These are phyloP conservation scores for Oreochromis tanganicae DNA, from an alignment of 2,113 vertebrate species.

Conservation along the genomic window DNA sequence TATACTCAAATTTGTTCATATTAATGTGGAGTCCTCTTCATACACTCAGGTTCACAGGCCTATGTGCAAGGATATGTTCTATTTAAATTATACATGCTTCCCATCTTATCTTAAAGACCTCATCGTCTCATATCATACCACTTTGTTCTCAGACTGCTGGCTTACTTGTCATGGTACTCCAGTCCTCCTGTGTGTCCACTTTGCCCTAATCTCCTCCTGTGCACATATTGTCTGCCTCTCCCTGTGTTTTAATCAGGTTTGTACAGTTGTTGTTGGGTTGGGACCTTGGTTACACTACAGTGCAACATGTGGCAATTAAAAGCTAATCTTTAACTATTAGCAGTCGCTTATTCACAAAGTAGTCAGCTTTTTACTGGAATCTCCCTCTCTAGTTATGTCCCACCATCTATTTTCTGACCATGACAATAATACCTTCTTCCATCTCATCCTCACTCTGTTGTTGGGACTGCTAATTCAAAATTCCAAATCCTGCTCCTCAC, in stretches of 20 bases:
- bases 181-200: background rate
- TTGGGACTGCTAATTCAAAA: background rate
- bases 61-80: background rate
- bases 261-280: background rate
- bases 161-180: background rate
- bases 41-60: background rate
- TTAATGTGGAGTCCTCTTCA: background rate
- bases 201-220: background rate
- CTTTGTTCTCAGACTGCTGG: background rate
- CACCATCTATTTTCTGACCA: background rate
- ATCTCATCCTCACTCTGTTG: background rate
- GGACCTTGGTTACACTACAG: background rate
- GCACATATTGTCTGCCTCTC: background rate
- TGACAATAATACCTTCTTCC: background rate
- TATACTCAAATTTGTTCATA: background rate
- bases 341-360: background rate
- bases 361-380: background rate
- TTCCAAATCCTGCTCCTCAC: background rate
- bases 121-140: background rate
- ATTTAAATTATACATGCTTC: background rate
- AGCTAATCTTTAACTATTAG: background rate
- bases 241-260: background rate
- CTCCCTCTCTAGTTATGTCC: background rate
- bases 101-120: background rate
- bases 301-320: background rate